Evolutionary conservation across 2,797 vertebrate genomes (phyloP), one percentile per base, ranked within the genome.

Genomic region (Arremon aurantiirostris): DNA sequence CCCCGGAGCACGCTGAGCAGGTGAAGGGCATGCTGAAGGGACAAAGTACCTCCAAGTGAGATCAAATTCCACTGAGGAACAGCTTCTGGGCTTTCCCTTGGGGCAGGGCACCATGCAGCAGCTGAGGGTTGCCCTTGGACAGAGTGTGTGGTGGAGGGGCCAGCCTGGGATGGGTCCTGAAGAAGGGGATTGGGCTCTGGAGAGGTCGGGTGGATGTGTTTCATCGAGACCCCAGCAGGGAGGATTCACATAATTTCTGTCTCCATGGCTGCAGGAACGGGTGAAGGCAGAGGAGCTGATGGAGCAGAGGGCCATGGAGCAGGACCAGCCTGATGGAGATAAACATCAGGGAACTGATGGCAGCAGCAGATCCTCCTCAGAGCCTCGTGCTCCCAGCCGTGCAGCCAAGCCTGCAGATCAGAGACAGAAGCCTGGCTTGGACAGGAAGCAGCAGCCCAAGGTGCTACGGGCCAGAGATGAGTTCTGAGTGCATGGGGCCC

Each of bases 1-100:
- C 99, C 35, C 98, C 94, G 59, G 97, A 98, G 70, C 99, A 99
- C 34, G 98, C 98, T 28, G 99, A 99, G 96, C 99, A 99, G 99
- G 99, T 99, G 96, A 98, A 55, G 53, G 27, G 5, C 37, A 0
- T 11, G 41, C 46, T 78, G 72, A 64, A 37, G 94, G 85, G 82
- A 30, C 1, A 12, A 49, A 42, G 46, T 12, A 21, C 49, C n/a
- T 91, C 65, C n/a, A 53, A 56, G 70, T 5, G 20, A 44, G 76
- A 12, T 30, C 47, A n/a, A 1, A 44, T 90, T 26, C 35, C 77
- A 17, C 61, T 22, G 9, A 28, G 47, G 35, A 81, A 1, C 6
- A 59, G 66, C 34, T 23, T 41, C 26, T 52, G 41, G 24, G 66
- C 24, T 70, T 88, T 78, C 47, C 44, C 28, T 1, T 21, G 12